Evolutionary conservation across 2,888 invertebrate genomes (phyloP), one percentile per base, ranked within the genome.

Genomic region (Girardia tigrina): DNA sequence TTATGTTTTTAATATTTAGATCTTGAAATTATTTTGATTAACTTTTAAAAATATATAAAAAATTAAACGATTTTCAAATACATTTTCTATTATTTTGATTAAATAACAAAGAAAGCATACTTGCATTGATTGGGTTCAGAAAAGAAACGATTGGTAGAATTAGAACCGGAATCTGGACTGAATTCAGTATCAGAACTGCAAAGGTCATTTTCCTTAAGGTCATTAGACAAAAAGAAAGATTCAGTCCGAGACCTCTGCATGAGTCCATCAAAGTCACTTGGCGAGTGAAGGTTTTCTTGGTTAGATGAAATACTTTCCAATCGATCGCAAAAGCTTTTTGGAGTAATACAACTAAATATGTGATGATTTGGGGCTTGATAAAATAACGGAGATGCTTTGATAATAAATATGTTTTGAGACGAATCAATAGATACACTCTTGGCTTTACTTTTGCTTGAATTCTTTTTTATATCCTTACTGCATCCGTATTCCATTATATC

Each of bases 371-470:
- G 56, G n/a, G 56, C 56, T 56, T 56, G 56, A 16, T 56, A 56
- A 16, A n/a, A 56, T n/a, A 56, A n/a, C 56, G 56, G 56, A 56
- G 56, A 56, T 20, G 56, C 56, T 56, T 56, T 56, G 4, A 56
- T 56, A n/a, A 56, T 56, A 56, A 56, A 56, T 4, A 56, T 56
- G n/a, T 56, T 56, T 16, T 56, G 56, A 56, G 56, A 56, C 23
- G 23, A 16, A 56, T 56, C 56, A 8, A 56, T 56, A 8, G n/a
- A 56, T 56, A 23, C n/a, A n/a, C 8, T 56, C 23, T 56, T 56
- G n/a, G 23, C 8, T 56, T 56, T 56, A 23, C 56, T n/a, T 56
- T 56, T 56, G n/a, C 20, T 20, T 56, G n/a, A 4, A 56, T 56
- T 56, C n/a, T 56, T 56, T 56, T 56, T 56, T 20, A 56, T 56